Percentiles rank a stretch among this genome's conserved stretches.
Conservation (phyloP, 2,113 vertebrate species). For the Cololabis saira region DNA sequence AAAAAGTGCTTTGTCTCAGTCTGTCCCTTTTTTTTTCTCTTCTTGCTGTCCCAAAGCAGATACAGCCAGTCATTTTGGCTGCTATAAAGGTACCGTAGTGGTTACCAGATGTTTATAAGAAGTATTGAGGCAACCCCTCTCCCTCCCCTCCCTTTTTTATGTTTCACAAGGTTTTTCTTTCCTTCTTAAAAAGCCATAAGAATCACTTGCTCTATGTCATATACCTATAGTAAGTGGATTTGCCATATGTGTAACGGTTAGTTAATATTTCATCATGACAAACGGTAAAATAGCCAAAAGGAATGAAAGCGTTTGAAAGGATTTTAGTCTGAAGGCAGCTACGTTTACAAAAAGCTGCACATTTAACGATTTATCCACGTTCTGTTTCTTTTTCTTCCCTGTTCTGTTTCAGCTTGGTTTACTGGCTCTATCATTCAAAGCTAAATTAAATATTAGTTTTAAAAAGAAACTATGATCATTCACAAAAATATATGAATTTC, state of each 20-base stretch:
- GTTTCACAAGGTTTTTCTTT: constrained; percentile 63
- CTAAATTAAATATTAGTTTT: background rate
- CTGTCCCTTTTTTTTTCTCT: constrained; percentile 22
- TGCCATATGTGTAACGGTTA: constrained; percentile 64
- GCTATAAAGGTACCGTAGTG: constrained; percentile 67
- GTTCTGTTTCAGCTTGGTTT: too few relatives aligned
- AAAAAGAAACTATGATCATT: constrained; percentile 6
- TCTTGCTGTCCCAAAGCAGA: constrained; percentile 66
- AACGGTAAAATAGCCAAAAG: constrained; percentile 66
- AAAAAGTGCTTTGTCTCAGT: constrained; percentile 30
- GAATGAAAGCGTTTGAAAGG: constrained; percentile 59
- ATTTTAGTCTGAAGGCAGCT: constrained; percentile 36
- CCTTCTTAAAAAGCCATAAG: constrained; percentile 39
- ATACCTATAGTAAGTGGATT: constrained; percentile 51
- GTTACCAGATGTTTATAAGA: constrained; percentile 77
- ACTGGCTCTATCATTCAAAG: background rate
- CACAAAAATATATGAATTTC: background rate
- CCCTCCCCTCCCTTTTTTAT: constrained; percentile 59
- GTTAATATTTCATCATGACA: constrained; percentile 71
- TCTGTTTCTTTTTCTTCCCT: constrained; percentile 2
- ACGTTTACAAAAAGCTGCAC: constrained; percentile 30
- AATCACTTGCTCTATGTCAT: constrained; percentile 40
- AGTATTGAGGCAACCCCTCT: constrained; percentile 64
- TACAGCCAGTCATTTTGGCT: constrained; percentile 67
- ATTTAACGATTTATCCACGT: constrained; percentile 42